Evolutionary conservation across 2,113 vertebrate species (phyloP), one percentile per base, ranked within the genome.

Genomic region (Nicator chloris): DNA sequence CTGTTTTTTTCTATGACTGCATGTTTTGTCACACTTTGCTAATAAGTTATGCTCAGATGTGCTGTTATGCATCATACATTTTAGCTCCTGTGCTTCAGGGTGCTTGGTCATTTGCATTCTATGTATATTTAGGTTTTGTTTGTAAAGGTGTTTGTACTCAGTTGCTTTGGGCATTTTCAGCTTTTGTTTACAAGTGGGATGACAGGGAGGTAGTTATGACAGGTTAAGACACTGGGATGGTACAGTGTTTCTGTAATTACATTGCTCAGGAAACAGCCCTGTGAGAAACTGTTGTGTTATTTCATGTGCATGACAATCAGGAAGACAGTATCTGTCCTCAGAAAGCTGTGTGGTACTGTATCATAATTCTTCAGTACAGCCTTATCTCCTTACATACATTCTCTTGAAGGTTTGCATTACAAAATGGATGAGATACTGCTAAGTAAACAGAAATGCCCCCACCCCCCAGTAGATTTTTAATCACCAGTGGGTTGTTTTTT

Each of bases 101-200:
- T 86, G 51, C n/a, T 95, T 83, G 39, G 56, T 96, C 92, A 91
- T 93, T 83, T 18, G 3, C 39, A 73, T 90, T 90, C 30, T 86
- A 40, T 82, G 76, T 47, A 71, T 78, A 35, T 81, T 80, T 92
- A 86, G 31, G 37, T 94, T 92, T 77, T 82, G 40, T 87, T 85
- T 85, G 45, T 85, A 53, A 82, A 85, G 57, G 20, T 64, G 56
- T 82, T 83, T 65, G 39, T 81, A 70, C 60, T 81, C 64, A 70
- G 42, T 83, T 90, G 94, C 94, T 95, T 86, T 90, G 76, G 88
- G 95, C 88, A 80, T 86, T 92, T 88, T 47, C 80, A 83, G 68
- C 71, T 78, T 77, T 42, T 81, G 51, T 94, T 75, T 88, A 59
- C 47, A 64, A 64, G 71, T 15, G 6, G 30, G 5, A 40, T 88